Base-by-base conservation (phyloP, 2,113 vertebrate genomes). In the Passer montanus region DNA sequence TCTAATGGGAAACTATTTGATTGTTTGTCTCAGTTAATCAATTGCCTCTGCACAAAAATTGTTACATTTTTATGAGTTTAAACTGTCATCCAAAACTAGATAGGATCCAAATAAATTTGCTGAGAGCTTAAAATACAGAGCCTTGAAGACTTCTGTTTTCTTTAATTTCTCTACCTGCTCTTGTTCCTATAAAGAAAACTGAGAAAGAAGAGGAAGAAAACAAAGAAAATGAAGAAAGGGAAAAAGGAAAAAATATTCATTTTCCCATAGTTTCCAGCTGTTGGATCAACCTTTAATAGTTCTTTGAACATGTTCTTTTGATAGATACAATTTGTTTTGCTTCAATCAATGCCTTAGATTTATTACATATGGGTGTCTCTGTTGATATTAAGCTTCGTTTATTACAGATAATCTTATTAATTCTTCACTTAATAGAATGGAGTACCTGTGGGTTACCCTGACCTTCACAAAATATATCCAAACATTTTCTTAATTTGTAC, bases 391-490 rank as follows among this genome's bases (percentile, higher is more conserved):
- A 92, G 43, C 23, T 84, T 50, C 33, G 64, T 90, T 88, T 79
- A 68, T 81, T 55, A 85, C 14, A 84, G 41, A 73, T 68, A 95
- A 95, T 93, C 28, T 77, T n/a, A 90, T 86, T 87, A 60, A 49
- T 41, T 62, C 62, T 94, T 69, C 50, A 82, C 15, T 59, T 82
- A 78, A 5, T 73, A 67, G 44, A 50, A 52, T 52, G 79, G 27
- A 59, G 13, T 28, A 84, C n/a, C 52, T 84, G 41, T 50, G 26
- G 73, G 90, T 95, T 91, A 88, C 33, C 26, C 50, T 81, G 66
- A 87, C 35, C 41, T 88, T 92, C 83, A 59, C 52, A 86, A 86
- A 93, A 87, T 67, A 37, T 39, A 80, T 82, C 44, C 22, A 76
- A 33, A 2, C 4, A 22, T 85, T 72, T 89, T 62, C 47, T 59